A percentile compares a stretch with the other conserved stretches of the same genome.
Evolutionary conservation across 2,797 vertebrate genomes (phyloP).

Genomic region (Pitangus sulphuratus): DNA sequence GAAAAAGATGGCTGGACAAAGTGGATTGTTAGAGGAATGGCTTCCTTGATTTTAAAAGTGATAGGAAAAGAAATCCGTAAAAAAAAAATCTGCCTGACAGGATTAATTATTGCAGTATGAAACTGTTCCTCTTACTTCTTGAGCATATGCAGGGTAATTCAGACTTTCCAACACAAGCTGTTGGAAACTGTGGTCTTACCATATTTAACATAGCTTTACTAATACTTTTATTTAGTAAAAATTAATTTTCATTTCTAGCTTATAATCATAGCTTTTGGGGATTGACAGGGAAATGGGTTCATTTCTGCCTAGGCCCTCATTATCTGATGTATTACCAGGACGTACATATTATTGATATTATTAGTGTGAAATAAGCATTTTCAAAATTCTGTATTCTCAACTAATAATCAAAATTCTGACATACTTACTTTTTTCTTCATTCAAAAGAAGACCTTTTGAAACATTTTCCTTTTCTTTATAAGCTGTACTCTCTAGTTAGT

Average conservation of each 20-base stretch:
- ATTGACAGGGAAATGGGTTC: background rate
- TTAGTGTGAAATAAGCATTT: background rate
- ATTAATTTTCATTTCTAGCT: background rate
- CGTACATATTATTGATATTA: fast-evolving
- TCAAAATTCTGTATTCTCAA: background rate
- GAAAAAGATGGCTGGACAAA: background rate
- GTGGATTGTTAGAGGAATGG: background rate
- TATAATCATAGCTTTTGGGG: background rate
- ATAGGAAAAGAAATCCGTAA: background rate
- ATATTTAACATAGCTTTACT: background rate
- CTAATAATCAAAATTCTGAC: background rate
- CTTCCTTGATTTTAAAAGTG: background rate
- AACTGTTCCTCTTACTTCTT: background rate
- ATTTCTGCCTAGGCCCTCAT: background rate
- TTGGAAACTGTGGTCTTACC: background rate
- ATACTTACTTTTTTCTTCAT: background rate
- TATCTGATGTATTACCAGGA: background rate
- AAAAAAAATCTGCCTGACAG: background rate
- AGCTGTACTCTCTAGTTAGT: background rate
- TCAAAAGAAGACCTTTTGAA: background rate
- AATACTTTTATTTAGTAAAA: background rate
- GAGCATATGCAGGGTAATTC: background rate
- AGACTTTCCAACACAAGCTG: background rate
- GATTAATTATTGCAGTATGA: background rate
- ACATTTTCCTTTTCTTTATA: background rate